These are phyloP conservation scores for Tyrannus savana DNA, from an alignment of 2,113 vertebrate species.

Conservation along the genomic window DNA sequence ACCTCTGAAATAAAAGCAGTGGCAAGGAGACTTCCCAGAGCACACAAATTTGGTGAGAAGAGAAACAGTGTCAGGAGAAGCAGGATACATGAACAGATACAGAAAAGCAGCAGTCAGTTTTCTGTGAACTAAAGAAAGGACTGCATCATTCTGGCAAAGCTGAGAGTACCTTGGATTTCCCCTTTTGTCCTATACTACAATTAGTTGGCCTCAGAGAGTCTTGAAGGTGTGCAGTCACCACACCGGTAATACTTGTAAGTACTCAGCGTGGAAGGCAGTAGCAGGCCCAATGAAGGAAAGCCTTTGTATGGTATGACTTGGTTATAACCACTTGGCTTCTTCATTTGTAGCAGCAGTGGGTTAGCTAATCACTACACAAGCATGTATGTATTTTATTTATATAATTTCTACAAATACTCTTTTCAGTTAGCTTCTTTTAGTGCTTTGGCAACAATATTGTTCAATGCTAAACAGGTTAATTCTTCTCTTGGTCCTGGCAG, in stretches of 20 bases:
- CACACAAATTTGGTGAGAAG: neutral
- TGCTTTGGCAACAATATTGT: neutral
- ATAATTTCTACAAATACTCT: neutral
- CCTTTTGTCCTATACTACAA: neutral
- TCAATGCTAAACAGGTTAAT: neutral
- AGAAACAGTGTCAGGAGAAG: neutral
- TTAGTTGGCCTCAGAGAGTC: neutral
- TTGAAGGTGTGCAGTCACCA: rapidly evolving
- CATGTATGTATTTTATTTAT: neutral
- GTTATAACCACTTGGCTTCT: neutral
- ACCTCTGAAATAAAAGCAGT: neutral
- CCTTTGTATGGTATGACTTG: neutral
- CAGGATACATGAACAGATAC: rapidly evolving
- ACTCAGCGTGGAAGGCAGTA: neutral
- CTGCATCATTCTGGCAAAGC: neutral
- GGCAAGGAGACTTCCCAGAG: neutral
- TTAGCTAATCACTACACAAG: neutral
- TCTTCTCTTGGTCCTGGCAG: neutral
- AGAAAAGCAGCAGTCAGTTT: neutral
- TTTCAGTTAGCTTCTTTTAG: neutral
- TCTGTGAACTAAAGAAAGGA: neutral
- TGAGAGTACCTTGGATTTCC: neutral
- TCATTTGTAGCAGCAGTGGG: neutral
- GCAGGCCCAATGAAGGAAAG: neutral
- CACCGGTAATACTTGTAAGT: neutral